Base-by-base conservation (phyloP, 2,113 vertebrate species). In the Pipa parva region DNA sequence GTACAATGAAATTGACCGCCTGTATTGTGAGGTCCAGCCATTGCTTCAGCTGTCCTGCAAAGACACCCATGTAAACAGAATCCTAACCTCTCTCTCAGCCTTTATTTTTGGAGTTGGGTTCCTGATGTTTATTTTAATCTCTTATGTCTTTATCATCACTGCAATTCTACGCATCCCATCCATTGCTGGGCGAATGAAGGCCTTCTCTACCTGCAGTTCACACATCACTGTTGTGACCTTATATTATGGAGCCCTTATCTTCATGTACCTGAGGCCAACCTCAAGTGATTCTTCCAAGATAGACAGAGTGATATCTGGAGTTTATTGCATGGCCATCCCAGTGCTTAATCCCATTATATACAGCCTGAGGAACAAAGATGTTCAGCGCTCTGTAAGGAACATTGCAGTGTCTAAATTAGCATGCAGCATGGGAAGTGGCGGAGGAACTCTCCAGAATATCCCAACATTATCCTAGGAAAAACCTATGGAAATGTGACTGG, bases 11-110 rank as follows among this genome's bases (percentile, higher is more conserved):
- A 80, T 84, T 59, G 77, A 81, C 22, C 76, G 80, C 61, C 81
- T 80, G 31, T 84, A 80, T 46, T 82, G 78, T 72, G 80, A 83
- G 25, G 73, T 79, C 22, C 74, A 76, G n/a, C 81, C 79, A 24
- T 28, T 82, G 45, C 74, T 83, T 37, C 81, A 82, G 33, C 61
- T 84, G 37, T 52, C 76, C 36, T 85, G 76, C 46, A 81, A 65
- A 57, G 69, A 75, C 31, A 68, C 65, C 60, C 76, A 56, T 26
- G 72, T 61, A 25, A 72, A 71, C 5, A 73, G 76, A 29, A 22
- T 76, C 10, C 69, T 63, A 28, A 73, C 81, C 63, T 85, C 84
- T 71, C 58, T 75, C 18, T 54, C 75, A 42, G 77, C 75, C 2
- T 69, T 81, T 29, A 63, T 79, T 46, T 79, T 80, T 56, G 76